phyloP scores from a whole-genome alignment of 1,140 invertebrate genomes.

The Euglossa dilemma region DNA sequence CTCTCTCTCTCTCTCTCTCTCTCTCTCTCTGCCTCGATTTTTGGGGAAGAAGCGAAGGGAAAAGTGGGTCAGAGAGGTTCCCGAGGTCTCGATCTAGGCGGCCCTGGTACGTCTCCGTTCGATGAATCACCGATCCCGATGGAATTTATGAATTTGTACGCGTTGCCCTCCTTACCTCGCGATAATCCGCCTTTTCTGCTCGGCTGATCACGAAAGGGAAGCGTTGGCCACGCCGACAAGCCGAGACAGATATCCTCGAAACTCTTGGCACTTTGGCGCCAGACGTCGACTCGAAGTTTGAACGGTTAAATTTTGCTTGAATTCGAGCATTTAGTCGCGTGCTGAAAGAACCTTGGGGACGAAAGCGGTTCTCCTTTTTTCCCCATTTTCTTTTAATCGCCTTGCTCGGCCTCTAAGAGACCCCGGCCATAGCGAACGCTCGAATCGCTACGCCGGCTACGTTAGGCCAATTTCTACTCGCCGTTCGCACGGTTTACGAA shows the following conservation, averaged over 20 bases:
- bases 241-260: background rate
- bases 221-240: background rate
- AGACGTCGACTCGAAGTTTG: background rate
- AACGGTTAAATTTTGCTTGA: background rate
- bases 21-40: conserved; percentile 17
- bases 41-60: conserved; percentile 7
- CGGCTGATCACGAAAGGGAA: background rate
- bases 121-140: conserved; percentile 46
- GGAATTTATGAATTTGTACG: conserved; percentile 40
- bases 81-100: conserved; percentile 48
- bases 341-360: background rate
- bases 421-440: background rate
- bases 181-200: background rate
- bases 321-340: background rate
- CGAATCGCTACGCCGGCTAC: background rate
- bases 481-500: background rate
- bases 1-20: background rate
- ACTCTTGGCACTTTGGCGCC: too few species aligned
- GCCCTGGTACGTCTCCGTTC: conserved; percentile 23
- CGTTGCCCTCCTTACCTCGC: background rate
- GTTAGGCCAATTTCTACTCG: background rate
- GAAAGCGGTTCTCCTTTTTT: background rate
- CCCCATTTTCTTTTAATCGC: too few species aligned
- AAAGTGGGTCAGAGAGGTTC: conserved; percentile 51
- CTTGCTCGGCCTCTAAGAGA: background rate